These are phyloP conservation scores for Vespertilio murinus DNA, from an alignment of 2,797 vertebrate species.

Conservation along the genomic window DNA sequence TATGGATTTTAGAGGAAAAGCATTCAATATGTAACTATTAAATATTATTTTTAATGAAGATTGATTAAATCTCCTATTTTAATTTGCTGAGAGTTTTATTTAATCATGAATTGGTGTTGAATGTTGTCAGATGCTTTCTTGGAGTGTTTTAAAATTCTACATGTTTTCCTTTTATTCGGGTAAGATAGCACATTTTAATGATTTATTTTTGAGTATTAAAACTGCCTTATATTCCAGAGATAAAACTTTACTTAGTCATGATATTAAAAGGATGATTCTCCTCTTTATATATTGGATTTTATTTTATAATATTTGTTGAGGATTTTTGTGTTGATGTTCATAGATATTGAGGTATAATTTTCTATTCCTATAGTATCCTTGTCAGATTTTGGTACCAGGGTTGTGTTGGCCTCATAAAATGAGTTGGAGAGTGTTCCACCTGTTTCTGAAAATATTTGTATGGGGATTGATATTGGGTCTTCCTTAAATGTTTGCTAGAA, in stretches of 20 bases:
- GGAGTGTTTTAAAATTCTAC: neutral
- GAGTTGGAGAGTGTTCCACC: neutral
- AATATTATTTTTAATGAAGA: neutral
- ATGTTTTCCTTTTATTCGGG: constrained; percentile 5
- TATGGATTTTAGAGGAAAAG: neutral
- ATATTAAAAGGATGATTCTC: neutral
- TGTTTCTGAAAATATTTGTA: neutral
- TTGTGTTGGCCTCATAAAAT: constrained; percentile 7
- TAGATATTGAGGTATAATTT: neutral
- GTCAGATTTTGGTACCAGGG: constrained; percentile 29
- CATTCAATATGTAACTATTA: neutral
- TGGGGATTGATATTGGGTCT: neutral
- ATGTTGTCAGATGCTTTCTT: constrained; percentile 27
- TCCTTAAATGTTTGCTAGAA: neutral
- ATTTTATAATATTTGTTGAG: constrained; percentile 36
- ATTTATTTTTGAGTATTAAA: constrained; percentile 17
- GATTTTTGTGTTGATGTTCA: neutral
- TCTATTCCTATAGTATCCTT: constrained; percentile 1
- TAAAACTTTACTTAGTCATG: constrained; percentile 3
- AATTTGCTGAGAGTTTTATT: neutral
- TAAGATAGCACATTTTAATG: neutral
- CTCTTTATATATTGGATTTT: neutral
- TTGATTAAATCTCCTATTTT: neutral
- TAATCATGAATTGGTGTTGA: neutral
- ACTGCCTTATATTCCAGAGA: neutral